phyloP scores from a whole-genome alignment of 2,888 invertebrate genomes.

The Dexiosoma caninum region DNA sequence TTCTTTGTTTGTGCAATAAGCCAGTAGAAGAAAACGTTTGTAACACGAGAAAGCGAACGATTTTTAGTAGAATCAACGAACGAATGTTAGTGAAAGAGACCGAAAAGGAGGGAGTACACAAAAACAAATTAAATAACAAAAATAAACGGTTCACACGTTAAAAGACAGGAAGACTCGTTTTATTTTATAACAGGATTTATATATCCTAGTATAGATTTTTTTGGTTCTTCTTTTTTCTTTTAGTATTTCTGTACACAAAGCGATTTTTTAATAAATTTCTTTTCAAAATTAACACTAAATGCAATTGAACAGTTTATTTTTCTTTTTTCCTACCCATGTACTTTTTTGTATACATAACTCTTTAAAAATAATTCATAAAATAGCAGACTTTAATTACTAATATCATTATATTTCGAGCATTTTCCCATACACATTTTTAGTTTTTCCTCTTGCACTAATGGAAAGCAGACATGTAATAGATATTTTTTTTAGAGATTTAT shows the following conservation, averaged over 20 bases:
- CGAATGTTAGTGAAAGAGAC: slow-evolving; percentile 17
- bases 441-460: not conserved
- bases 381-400: too few species aligned
- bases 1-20: slow-evolving; percentile 8
- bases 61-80: not conserved
- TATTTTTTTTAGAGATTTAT: not conserved
- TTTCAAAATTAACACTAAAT: not conserved
- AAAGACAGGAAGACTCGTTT: slow-evolving; percentile 62
- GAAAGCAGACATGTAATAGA: slow-evolving; percentile 26
- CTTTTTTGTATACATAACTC: too few species aligned
- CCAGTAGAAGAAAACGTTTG: slow-evolving; percentile 20
- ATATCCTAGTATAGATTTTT: slow-evolving; percentile 63
- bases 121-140: slow-evolving; percentile 45
- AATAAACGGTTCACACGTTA: slow-evolving; percentile 58
- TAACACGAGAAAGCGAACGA: not conserved
- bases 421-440: not conserved
- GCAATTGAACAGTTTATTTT: not conserved
- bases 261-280: not conserved
- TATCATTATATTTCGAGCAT: not conserved
- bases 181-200: slow-evolving; percentile 63
- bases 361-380: too few species aligned
- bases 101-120: slow-evolving; percentile 48
- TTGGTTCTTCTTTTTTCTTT: slow-evolving; percentile 49
- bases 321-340: too few species aligned
- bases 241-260: slow-evolving; percentile 28